Percentiles rank a stretch among this genome's conserved stretches.
These are phyloP conservation scores for Calliscelio sp. DNA, from an alignment of 2,888 invertebrate genomes.

Conservation along the genomic window DNA sequence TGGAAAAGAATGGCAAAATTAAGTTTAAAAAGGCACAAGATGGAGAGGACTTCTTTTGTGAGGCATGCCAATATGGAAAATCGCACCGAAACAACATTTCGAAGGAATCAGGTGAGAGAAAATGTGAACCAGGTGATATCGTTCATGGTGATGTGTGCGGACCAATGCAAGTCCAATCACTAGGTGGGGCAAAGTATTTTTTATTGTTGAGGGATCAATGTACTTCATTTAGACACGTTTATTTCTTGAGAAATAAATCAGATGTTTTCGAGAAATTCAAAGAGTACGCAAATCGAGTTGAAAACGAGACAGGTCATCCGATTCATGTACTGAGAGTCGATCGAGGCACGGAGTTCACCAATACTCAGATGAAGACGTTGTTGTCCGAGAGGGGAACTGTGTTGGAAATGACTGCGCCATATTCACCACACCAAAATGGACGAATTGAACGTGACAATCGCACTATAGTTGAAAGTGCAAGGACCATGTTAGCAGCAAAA, in stretches of 20 bases:
- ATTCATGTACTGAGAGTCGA: constrained; percentile 68
- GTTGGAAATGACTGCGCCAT: constrained; percentile 53
- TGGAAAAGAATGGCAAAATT: background rate
- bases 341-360: constrained; percentile 60
- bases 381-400: background rate
- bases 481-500: constrained; percentile 44
- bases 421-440: constrained; percentile 71
- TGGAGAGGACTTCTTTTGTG: constrained; percentile 35
- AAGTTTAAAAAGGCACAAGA: too few species aligned
- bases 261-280: constrained; percentile 57
- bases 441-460: constrained; percentile 48
- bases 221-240: constrained; percentile 59
- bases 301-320: constrained; percentile 46
- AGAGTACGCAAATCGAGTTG: constrained; percentile 45
- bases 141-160: constrained; percentile 64
- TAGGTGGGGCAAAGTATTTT: constrained; percentile 64
- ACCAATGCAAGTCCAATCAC: constrained; percentile 57
- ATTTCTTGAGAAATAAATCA: constrained; percentile 65
- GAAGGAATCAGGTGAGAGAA: background rate
- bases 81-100: constrained; percentile 11
- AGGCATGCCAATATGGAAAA: constrained; percentile 44
- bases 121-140: constrained; percentile 48
- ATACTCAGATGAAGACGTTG: constrained; percentile 17
- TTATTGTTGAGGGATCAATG: constrained; percentile 28
- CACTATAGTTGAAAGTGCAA: constrained; percentile 51